phyloP scores from a whole-genome alignment of 2,113 vertebrate genomes.

The Stigmatopora nigra region DNA sequence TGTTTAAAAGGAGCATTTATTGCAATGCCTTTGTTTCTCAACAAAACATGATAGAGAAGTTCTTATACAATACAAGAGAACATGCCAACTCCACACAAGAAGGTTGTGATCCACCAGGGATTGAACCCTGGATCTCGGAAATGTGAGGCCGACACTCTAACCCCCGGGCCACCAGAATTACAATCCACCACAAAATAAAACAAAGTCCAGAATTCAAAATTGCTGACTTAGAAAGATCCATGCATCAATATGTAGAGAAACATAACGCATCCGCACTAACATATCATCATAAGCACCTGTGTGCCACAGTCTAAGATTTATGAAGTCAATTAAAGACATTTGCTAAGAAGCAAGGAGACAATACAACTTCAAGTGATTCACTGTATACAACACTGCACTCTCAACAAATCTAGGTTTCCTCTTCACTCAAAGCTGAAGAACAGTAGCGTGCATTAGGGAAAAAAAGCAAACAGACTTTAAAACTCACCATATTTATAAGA shows the following conservation, averaged over 20 bases:
- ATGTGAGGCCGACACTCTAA: no score
- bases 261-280: neutral
- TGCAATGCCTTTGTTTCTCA: neutral
- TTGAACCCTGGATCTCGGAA: no score
- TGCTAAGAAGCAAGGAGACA: neutral
- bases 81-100: neutral
- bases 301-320: neutral
- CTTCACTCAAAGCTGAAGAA: neutral
- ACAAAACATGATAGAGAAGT: neutral
- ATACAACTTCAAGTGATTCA: neutral
- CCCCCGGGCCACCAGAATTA: neutral
- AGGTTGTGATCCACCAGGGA: neutral
- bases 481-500: neutral
- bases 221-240: no score
- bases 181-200: neutral
- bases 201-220: neutral
- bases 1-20: neutral
- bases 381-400: neutral
- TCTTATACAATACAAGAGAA: neutral
- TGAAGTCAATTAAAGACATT: neutral
- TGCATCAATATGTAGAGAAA: neutral
- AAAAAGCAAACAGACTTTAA: neutral
- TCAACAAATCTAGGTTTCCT: neutral
- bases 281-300: constrained; percentile 7
- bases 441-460: neutral